Evolutionary conservation across 2,797 vertebrate species (phyloP).

Genomic region (Chaenodraco wilsoni): DNA sequence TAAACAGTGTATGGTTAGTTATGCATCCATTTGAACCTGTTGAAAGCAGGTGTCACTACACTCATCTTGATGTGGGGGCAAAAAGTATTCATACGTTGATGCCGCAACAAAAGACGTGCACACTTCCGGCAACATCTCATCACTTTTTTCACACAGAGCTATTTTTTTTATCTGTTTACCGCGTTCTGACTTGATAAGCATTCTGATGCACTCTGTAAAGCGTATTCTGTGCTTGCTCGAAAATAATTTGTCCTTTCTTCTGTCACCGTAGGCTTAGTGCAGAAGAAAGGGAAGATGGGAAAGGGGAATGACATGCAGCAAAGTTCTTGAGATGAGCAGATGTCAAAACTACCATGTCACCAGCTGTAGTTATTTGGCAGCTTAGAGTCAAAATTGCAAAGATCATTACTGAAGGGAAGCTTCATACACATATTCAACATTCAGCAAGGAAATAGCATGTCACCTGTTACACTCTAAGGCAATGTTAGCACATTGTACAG

Average conservation of each 20-base stretch:
- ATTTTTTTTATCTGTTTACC: slow-evolving; percentile 56
- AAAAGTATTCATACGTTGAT: slow-evolving; percentile 9
- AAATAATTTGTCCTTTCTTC: slow-evolving; percentile 43
- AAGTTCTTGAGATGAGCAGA: slow-evolving; percentile 58
- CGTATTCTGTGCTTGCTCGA: slow-evolving; percentile 34
- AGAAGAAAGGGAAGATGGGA: slow-evolving; percentile 39
- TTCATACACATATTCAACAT: slow-evolving; percentile 2
- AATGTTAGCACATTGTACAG: slow-evolving; percentile 2
- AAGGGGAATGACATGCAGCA: slow-evolving; percentile 39
- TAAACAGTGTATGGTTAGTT: slow-evolving; percentile 21
- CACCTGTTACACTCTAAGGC: slow-evolving; percentile 32
- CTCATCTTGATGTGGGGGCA: not conserved
- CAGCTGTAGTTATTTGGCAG: slow-evolving; percentile 32
- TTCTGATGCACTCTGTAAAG: slow-evolving; percentile 38
- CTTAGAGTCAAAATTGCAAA: slow-evolving; percentile 23
- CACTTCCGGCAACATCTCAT: slow-evolving; percentile 33
- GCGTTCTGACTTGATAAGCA: slow-evolving; percentile 30
- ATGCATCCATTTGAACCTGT: slow-evolving; percentile 60
- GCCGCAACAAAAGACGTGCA: slow-evolving; percentile 27
- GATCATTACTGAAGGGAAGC: slow-evolving; percentile 17
- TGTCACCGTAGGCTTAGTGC: slow-evolving; percentile 44
- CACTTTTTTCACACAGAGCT: slow-evolving; percentile 25
- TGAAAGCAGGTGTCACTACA: slow-evolving; percentile 36
- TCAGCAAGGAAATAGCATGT: slow-evolving; percentile 29
- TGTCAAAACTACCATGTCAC: slow-evolving; percentile 54